A percentile compares a stretch with the other conserved stretches of the same genome.
Conservation (phyloP, 2,797 vertebrate genomes). For the Hoplostethus mediterraneus region DNA sequence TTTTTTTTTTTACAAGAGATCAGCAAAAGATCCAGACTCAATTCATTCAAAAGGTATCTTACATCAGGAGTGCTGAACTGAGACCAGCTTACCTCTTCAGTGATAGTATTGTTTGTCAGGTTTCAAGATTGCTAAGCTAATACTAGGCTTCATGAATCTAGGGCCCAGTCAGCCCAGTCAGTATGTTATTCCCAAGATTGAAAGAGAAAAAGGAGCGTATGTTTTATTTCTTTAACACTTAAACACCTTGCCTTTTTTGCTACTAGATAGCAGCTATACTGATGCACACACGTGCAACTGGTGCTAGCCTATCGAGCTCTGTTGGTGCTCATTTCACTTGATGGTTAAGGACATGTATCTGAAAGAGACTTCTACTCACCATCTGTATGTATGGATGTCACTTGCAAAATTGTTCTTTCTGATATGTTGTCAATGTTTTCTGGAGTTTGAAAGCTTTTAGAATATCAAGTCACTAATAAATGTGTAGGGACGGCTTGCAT, state of each 20-base stretch:
- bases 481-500: neutral
- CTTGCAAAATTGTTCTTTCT: neutral
- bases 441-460: neutral
- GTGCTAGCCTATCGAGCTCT: neutral
- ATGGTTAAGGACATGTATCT: neutral
- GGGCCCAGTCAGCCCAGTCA: neutral
- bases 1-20: neutral
- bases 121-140: neutral
- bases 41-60: neutral
- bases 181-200: slow-evolving; percentile 2
- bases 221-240: no score
- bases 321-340: neutral
- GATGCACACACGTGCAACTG: neutral
- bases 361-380: neutral
- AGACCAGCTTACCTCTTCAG: slow-evolving; percentile 2
- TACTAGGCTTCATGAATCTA: neutral
- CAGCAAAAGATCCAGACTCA: neutral
- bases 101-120: neutral
- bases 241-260: slow-evolving; percentile 3
- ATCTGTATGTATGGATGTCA: neutral
- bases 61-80: slow-evolving; percentile 16
- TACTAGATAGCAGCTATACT: neutral
- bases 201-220: neutral
- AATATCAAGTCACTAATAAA: neutral
- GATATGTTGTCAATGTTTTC: neutral